A percentile compares a stretch with the other conserved stretches of the same genome.
These are phyloP conservation scores for Leucoraja ocellata DNA, from an alignment of 2,797 vertebrate genomes.

Conservation along the genomic window DNA sequence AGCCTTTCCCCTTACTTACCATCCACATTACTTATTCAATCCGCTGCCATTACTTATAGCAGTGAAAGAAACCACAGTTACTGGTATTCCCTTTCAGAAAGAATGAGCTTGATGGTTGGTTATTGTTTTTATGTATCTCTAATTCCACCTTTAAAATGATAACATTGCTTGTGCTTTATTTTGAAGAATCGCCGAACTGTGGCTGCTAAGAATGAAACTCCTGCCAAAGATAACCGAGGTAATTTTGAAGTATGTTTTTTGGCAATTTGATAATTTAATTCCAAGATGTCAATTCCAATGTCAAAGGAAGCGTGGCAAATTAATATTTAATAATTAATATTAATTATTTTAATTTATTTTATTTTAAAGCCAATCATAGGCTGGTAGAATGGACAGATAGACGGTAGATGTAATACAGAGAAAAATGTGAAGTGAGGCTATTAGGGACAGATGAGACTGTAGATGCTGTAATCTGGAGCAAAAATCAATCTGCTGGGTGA, in stretches of 20 bases:
- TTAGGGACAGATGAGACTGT: too few species aligned
- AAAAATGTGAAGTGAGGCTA: too few species aligned
- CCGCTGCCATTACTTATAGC: neutral
- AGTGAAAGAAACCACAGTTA: neutral
- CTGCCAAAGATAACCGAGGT: constrained; percentile 86
- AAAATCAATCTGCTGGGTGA: too few species aligned
- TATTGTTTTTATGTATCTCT: neutral
- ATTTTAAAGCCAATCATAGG: too few species aligned
- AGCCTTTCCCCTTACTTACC: neutral
- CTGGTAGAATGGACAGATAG: too few species aligned
- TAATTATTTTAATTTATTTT: too few species aligned
- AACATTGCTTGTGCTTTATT: constrained; percentile 32
- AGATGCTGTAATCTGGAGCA: too few species aligned
- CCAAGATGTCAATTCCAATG: neutral
- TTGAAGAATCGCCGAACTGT: constrained; percentile 71
- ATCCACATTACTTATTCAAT: neutral
- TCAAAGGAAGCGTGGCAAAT: too few species aligned
- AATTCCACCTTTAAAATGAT: neutral
- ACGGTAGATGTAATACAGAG: too few species aligned
- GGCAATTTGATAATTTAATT: neutral
- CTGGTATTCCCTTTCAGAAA: neutral
- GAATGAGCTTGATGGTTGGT: neutral
- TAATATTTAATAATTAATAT: too few species aligned
- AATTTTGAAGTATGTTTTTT: constrained; percentile 41
- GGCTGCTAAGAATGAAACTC: constrained; percentile 72